A percentile compares a stretch with the other conserved stretches of the same genome.
Evolutionary conservation across 2,888 invertebrate species (phyloP).

Genomic region (Alloplasta piceator): DNA sequence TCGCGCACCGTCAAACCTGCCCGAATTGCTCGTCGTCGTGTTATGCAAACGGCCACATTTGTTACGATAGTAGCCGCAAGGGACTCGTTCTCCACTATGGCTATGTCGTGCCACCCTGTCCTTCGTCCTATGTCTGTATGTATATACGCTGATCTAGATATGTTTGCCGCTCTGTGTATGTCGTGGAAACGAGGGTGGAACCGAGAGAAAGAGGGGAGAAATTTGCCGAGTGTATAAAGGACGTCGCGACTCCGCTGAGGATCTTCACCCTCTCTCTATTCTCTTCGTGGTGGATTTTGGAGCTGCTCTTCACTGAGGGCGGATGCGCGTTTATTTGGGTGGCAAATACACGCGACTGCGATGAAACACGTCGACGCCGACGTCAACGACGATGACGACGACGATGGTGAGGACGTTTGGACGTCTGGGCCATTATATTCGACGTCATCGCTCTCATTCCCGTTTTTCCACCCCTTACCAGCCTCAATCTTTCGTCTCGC

Average conservation of each 20-base stretch:
- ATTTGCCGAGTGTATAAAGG: conserved; percentile 28
- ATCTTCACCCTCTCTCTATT: conserved; percentile 14
- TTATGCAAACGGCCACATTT: conserved; percentile 83
- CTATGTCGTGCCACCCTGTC: conserved; percentile 69
- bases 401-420: conserved; percentile 61
- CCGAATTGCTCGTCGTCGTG: conserved; percentile 83
- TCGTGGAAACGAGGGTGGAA: conserved; percentile 27
- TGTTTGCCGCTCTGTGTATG: background rate
- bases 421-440: conserved; percentile 65
- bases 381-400: conserved; percentile 32
- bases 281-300: conserved; percentile 40
- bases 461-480: conserved; percentile 62
- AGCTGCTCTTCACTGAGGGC: conserved; percentile 25
- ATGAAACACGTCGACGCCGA: conserved; percentile 19
- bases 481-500: conserved; percentile 64
- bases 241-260: conserved; percentile 3
- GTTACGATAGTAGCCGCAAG: conserved; percentile 82
- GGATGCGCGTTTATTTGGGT: conserved; percentile 62
- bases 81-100: conserved; percentile 79
- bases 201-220: conserved; percentile 5
- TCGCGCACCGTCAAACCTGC: conserved; percentile 83
- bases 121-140: conserved; percentile 24
- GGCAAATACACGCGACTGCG: conserved; percentile 54
- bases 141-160: conserved; percentile 14
- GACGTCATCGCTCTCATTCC: conserved; percentile 64